These are phyloP conservation scores for Saguinus midas DNA, from an alignment of 2,113 vertebrate genomes.

Conservation along the genomic window DNA sequence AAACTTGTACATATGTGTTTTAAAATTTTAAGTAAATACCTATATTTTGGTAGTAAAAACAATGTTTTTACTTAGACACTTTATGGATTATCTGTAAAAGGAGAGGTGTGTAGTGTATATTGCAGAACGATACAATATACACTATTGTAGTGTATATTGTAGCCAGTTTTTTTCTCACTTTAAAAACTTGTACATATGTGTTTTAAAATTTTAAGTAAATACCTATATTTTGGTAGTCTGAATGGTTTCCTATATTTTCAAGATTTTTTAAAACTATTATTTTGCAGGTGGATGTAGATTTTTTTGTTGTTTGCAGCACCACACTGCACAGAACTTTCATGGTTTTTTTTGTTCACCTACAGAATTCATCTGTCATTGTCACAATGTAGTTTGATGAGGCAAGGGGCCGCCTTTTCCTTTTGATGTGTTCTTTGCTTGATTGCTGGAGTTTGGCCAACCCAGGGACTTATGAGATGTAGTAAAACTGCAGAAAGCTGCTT, in stretches of 20 bases:
- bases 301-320: no score
- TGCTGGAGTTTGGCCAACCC: background rate
- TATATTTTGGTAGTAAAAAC: slow-evolving; percentile 54
- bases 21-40: background rate
- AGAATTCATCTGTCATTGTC: background rate
- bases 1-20: background rate
- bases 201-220: background rate
- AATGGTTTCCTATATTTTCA: background rate
- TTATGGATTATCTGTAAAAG: background rate
- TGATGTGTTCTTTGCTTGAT: background rate
- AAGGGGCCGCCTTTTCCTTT: background rate
- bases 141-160: no score
- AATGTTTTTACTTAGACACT: slow-evolving; percentile 19
- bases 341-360: background rate
- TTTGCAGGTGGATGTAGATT: background rate
- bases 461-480: background rate
- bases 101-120: background rate
- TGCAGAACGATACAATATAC: background rate
- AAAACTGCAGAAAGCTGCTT: background rate
- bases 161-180: background rate
- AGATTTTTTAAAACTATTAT: background rate
- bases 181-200: background rate
- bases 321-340: background rate
- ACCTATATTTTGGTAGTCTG: background rate
- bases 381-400: background rate